Conservation (phyloP, 2,113 vertebrate species). For the Paradoxurus hermaphroditus region DNA sequence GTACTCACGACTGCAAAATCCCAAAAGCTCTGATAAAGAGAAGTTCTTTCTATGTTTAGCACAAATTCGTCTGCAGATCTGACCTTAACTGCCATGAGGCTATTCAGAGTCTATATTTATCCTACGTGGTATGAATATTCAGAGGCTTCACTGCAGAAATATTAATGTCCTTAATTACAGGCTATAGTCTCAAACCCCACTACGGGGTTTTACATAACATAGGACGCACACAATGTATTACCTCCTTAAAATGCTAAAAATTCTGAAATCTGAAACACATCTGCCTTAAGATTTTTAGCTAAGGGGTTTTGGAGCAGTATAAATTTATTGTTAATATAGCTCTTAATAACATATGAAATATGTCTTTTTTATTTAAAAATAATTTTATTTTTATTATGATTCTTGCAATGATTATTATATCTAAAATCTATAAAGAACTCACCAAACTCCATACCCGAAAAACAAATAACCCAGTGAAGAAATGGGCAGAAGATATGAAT, state of each 20-base stretch:
- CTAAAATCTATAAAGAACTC: too few relatives aligned
- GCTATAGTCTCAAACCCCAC: not conserved
- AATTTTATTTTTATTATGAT: too few relatives aligned
- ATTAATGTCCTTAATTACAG: conserved; percentile 23
- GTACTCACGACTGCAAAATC: not conserved
- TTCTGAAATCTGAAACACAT: not conserved
- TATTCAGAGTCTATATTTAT: not conserved
- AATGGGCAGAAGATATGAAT: too few relatives aligned
- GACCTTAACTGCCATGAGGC: conserved; percentile 24
- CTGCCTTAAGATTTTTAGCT: not conserved
- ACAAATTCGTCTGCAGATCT: conserved; percentile 11
- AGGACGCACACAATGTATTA: not conserved
- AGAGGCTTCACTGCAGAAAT: not conserved
- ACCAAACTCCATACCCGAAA: too few relatives aligned
- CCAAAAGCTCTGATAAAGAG: not conserved
- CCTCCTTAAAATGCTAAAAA: not conserved
- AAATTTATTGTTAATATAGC: not conserved
- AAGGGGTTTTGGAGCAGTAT: not conserved
- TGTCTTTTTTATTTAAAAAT: too few relatives aligned
- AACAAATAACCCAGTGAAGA: too few relatives aligned
- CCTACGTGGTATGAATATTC: not conserved
- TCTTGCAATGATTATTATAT: too few relatives aligned
- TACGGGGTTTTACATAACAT: not conserved
- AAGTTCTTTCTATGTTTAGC: not conserved
- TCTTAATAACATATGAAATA: not conserved